Conservation (phyloP, 2,113 vertebrate species). For the Leiothrix lutea region DNA sequence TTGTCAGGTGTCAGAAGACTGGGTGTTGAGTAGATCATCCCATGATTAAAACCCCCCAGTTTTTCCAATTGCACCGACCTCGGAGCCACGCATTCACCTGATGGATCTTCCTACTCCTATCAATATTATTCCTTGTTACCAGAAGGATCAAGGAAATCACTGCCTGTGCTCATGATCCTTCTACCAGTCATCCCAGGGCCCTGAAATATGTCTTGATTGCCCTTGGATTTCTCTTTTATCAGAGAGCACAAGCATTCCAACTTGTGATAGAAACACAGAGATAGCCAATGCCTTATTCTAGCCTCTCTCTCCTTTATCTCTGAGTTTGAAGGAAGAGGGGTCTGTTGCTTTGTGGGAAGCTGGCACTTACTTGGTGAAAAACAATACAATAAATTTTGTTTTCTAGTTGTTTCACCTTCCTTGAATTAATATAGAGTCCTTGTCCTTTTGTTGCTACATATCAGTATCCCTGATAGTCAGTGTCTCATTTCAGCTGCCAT, state of each 20-base stretch:
- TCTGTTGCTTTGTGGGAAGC: background rate
- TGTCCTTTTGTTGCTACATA: background rate
- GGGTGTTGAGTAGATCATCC: background rate
- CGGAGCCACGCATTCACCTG: background rate
- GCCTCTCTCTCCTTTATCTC: background rate
- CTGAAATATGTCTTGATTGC: background rate
- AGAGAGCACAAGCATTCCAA: background rate
- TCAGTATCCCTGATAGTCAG: background rate
- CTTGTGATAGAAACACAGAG: background rate
- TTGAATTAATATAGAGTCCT: background rate
- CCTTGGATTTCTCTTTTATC: background rate
- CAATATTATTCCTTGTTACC: background rate
- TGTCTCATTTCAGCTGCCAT: background rate
- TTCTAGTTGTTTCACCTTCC: background rate
- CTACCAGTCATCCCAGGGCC: background rate
- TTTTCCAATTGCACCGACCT: background rate
- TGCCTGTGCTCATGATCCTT: background rate
- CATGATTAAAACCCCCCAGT: rapidly evolving
- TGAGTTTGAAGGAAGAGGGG: background rate
- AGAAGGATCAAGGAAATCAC: background rate
- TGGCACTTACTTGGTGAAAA: background rate
- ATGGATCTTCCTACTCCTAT: background rate
- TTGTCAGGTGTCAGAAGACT: rapidly evolving
- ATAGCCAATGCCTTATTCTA: background rate
- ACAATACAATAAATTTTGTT: background rate